Evolutionary conservation across 2,888 invertebrate genomes (phyloP), one percentile per base, ranked within the genome.

Genomic region (Criorhina ranunculi): DNA sequence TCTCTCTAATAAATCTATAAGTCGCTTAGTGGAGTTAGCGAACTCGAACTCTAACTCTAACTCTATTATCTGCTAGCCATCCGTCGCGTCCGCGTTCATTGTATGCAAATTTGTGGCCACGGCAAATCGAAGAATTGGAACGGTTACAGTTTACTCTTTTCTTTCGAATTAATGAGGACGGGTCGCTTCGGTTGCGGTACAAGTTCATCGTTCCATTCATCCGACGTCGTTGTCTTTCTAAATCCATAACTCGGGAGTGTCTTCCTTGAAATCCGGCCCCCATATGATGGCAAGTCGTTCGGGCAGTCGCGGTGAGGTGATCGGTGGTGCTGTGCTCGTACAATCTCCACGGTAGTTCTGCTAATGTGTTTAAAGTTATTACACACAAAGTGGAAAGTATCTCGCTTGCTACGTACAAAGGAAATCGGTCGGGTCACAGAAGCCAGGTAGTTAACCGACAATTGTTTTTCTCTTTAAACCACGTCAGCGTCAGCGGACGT

Each of bases 391-490:
- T 83, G 57, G 73, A 83, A 83, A 85, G 79, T 80, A 80, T 62
- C 73, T 75, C 67, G 79, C 69, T 31, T 15, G 9, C 35, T 29
- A 53, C 24, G 4, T 57, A 80, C 85, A 80, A 80, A 85, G 75
- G 75, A 80, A 85, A 70, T 80, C 80, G 80, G 80, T 37, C 79
- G 80, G 85, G 85, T 85, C 85, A 85, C 73, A 85, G 51, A 83
- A 85, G 85, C 70, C 85, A 85, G 85, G 85, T 85, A 80, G 85
- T 85, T 85, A 80, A 85, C 85, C 66, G 70, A 80, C 80, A 85
- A 75, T 79, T 64, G 70, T 85, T 55, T 67, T 79, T 75, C 70
- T 80, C 59, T 70, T 64, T 79, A 70, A 85, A 85, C 79, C 64
- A 64, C 83, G 73, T 79, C 75, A 70, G 73, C 83, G 67, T 79